A percentile compares a stretch with the other conserved stretches of the same genome.
These are phyloP conservation scores for Neodiprion lecontei DNA, from an alignment of 1,140 invertebrate species.

Conservation along the genomic window DNA sequence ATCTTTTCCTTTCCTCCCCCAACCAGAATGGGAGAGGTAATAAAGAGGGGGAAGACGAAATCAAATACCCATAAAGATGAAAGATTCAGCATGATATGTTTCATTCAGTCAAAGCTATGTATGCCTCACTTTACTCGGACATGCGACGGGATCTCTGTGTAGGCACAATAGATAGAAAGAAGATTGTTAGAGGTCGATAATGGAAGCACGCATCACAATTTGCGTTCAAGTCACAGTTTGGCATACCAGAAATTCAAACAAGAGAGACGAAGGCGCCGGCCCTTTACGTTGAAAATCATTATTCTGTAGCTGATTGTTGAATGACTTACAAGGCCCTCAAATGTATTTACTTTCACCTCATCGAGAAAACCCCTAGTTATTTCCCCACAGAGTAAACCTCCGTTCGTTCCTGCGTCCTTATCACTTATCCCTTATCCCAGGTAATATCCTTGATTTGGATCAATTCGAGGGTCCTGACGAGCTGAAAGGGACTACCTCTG, in stretches of 20 bases:
- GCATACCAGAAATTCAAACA: not conserved
- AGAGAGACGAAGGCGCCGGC: not conserved
- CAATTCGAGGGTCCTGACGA: constrained; percentile 2
- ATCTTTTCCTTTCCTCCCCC: not conserved
- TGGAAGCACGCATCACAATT: not conserved
- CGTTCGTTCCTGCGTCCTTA: not conserved
- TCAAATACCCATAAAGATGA: not conserved
- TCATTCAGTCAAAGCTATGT: not conserved
- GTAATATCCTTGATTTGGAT: constrained; percentile 5
- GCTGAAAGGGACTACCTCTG: not conserved
- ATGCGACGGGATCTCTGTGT: not conserved
- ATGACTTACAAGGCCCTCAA: too few relatives aligned
- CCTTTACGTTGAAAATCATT: too few relatives aligned
- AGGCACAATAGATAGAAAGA: not conserved
- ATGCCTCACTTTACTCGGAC: not conserved
- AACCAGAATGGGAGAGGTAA: not conserved
- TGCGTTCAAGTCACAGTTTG: not conserved
- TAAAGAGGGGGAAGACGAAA: not conserved
- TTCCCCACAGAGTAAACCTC: not conserved
- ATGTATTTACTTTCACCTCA: not conserved
- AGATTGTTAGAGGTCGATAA: not conserved
- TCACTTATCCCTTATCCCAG: not conserved
- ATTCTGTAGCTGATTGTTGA: too few relatives aligned
- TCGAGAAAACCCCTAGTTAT: not conserved
- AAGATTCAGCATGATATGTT: not conserved